Conservation (phyloP, 2,797 vertebrate species). For the Toxotes lorentzi region DNA sequence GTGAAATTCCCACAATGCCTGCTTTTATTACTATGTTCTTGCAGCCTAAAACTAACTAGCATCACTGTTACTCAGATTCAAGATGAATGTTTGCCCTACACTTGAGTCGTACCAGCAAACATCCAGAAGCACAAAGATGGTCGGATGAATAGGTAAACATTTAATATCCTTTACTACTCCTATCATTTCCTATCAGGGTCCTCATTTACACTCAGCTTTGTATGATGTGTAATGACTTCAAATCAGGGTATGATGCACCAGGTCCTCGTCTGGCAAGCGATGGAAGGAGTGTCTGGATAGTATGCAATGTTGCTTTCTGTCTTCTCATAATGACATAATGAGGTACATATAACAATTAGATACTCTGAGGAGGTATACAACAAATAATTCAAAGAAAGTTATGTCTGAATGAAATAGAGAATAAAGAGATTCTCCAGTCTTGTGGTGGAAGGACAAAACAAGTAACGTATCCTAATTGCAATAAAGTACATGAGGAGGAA, state of each 20-base stretch:
- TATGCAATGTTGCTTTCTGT: neutral
- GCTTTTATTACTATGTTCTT: neutral
- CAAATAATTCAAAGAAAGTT: neutral
- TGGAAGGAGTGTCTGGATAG: neutral
- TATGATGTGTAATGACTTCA: conserved; percentile 4
- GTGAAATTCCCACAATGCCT: neutral
- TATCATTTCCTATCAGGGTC: conserved; percentile 22
- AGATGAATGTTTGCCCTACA: neutral
- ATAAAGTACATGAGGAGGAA: neutral
- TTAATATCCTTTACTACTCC: conserved; percentile 4
- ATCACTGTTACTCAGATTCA: neutral
- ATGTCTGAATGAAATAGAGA: neutral
- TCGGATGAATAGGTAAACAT: conserved; percentile 16
- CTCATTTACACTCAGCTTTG: conserved; percentile 20
- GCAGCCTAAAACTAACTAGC: neutral
- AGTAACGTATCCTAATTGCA: neutral
- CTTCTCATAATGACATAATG: neutral
- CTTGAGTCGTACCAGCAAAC: neutral
- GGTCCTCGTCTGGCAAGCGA: neutral
- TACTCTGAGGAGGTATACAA: neutral
- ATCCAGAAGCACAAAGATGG: conserved; percentile 10
- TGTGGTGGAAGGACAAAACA: neutral
- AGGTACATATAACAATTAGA: neutral
- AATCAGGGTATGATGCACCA: conserved; percentile 8
- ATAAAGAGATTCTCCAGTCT: neutral